These are phyloP conservation scores for Chrysotoxum bicinctum DNA, from an alignment of 2,888 invertebrate genomes.

Conservation along the genomic window DNA sequence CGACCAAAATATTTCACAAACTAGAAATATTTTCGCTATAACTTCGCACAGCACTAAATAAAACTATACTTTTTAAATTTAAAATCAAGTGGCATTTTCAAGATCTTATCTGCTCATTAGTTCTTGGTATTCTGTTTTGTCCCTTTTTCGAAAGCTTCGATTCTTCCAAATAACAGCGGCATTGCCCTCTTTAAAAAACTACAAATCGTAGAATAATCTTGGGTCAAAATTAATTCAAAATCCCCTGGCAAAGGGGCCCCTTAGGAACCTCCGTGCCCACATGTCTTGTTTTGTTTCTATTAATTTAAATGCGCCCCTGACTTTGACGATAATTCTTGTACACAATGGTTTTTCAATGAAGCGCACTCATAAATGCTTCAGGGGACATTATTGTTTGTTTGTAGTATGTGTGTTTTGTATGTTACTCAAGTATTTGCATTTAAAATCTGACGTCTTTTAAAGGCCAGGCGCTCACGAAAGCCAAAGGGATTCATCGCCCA, in stretches of 20 bases:
- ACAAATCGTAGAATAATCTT: not conserved
- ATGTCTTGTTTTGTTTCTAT: not conserved
- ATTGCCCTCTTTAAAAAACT: too few species aligned
- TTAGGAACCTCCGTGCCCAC: not conserved
- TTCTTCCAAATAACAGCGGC: too few species aligned
- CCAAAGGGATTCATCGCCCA: constrained; percentile 45
- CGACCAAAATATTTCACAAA: too few species aligned
- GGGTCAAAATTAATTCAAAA: not conserved
- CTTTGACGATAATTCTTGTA: constrained; percentile 9
- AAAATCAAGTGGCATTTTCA: too few species aligned
- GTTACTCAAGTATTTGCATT: constrained; percentile 26
- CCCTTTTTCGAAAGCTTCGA: too few species aligned
- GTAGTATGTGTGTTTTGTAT: not conserved
- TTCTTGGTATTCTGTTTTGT: too few species aligned
- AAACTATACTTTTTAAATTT: too few species aligned
- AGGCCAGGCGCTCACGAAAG: not conserved
- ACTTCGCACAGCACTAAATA: too few species aligned
- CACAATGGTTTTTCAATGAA: constrained; percentile 61
- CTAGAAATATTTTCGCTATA: too few species aligned
- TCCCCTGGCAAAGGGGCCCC: not conserved
- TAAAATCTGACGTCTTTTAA: constrained; percentile 14
- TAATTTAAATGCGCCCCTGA: not conserved
- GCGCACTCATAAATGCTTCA: constrained; percentile 47
- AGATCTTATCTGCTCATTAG: too few species aligned
- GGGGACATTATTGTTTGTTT: constrained; percentile 58